Evolutionary conservation across 2,797 vertebrate genomes (phyloP).

Genomic region (Centroberyx gerrardi): DNA sequence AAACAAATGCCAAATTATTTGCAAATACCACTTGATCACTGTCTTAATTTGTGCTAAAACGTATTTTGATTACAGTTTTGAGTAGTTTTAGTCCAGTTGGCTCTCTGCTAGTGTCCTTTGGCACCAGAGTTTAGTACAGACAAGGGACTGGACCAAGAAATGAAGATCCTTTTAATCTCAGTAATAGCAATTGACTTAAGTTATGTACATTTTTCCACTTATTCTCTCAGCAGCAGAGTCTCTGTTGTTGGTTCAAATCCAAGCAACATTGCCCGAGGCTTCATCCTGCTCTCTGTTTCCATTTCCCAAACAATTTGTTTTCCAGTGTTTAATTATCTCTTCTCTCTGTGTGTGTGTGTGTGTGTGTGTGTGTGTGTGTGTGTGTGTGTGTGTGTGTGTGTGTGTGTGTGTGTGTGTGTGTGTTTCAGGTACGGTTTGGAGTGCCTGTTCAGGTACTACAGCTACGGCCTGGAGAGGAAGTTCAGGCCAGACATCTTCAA

Average conservation of each 20-base stretch:
- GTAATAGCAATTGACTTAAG: no score
- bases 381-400: background rate
- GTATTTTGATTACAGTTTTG: no score
- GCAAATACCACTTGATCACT: no score
- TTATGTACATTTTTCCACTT: no score
- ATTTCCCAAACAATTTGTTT: background rate
- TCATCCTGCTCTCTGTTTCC: background rate
- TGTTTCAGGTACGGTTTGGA: conserved; percentile 94
- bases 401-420: background rate
- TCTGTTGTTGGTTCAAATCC: background rate
- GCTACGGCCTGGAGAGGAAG: conserved; percentile 97
- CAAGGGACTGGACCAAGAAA: no score
- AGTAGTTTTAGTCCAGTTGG: no score
- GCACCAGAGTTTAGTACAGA: no score
- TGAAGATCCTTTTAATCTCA: no score
- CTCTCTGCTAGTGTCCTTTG: no score
- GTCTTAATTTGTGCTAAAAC: no score
- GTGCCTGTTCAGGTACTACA: conserved; percentile 99
- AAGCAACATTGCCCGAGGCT: background rate
- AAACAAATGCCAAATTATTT: no score
- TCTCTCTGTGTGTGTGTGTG: background rate
- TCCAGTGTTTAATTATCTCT: no score
- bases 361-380: background rate
- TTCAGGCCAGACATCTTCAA: conserved; percentile 98
- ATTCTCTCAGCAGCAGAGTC: background rate